These are phyloP conservation scores for Pluvialis apricaria DNA, from an alignment of 2,113 vertebrate species.

Conservation along the genomic window DNA sequence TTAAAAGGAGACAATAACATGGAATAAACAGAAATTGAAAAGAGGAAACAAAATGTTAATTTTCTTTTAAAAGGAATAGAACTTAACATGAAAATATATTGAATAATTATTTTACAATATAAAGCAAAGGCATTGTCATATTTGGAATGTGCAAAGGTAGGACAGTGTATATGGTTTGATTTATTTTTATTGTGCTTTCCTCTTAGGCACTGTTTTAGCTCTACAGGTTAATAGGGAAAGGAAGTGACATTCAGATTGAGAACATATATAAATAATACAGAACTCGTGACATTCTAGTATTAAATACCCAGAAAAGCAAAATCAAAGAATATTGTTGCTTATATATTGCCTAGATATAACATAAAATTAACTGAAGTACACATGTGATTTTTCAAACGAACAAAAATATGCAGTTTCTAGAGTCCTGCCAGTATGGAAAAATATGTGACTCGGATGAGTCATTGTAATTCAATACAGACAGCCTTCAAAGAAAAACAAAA, in stretches of 20 bases:
- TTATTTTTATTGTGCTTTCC: neutral
- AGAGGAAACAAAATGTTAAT: neutral
- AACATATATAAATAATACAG: neutral
- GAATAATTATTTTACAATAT: neutral
- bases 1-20: neutral
- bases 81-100: neutral
- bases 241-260: neutral
- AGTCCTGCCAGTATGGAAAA: neutral
- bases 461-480: neutral
- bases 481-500: neutral
- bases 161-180: neutral
- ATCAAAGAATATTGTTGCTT: neutral
- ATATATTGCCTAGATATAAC: neutral
- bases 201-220: neutral
- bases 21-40: neutral
- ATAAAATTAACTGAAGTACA: neutral
- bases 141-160: neutral
- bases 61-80: neutral
- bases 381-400: neutral
- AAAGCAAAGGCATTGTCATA: neutral
- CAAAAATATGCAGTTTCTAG: neutral
- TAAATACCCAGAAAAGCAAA: neutral
- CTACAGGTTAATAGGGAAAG: neutral
- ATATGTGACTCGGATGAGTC: neutral
- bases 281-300: neutral